These are phyloP conservation scores for Ceratotherium simum DNA, from an alignment of 2,113 vertebrate species.

Conservation along the genomic window DNA sequence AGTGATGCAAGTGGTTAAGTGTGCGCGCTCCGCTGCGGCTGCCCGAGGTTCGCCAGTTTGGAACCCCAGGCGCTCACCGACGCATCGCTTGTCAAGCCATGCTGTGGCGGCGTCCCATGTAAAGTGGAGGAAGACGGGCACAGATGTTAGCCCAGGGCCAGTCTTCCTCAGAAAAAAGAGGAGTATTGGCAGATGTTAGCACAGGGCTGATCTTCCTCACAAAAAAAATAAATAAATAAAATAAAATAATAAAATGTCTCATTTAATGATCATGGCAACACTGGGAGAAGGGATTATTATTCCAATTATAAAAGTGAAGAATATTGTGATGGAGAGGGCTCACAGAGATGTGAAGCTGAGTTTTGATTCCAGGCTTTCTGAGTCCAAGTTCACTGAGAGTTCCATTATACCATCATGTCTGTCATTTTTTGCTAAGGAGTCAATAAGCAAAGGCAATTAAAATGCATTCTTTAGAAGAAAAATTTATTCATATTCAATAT, in stretches of 20 bases:
- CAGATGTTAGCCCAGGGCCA: no score
- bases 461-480: background rate
- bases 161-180: no score
- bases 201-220: no score
- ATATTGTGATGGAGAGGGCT: background rate
- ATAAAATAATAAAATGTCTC: background rate
- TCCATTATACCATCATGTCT: background rate
- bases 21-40: no score
- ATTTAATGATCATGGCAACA: background rate
- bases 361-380: background rate
- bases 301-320: constrained; percentile 1
- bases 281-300: background rate
- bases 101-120: no score
- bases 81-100: no score
- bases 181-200: no score
- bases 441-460: background rate
- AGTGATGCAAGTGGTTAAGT: no score
- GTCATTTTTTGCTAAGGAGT: background rate
- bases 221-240: no score
- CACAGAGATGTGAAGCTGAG: background rate
- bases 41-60: no score
- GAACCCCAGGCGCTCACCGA: no score
- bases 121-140: no score
- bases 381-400: background rate
- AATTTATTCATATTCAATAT: background rate